Percentiles rank a stretch among this genome's conserved stretches.
Conservation (phyloP, 1,140 invertebrate genomes). For the Bombus haemorrhoidalis region DNA sequence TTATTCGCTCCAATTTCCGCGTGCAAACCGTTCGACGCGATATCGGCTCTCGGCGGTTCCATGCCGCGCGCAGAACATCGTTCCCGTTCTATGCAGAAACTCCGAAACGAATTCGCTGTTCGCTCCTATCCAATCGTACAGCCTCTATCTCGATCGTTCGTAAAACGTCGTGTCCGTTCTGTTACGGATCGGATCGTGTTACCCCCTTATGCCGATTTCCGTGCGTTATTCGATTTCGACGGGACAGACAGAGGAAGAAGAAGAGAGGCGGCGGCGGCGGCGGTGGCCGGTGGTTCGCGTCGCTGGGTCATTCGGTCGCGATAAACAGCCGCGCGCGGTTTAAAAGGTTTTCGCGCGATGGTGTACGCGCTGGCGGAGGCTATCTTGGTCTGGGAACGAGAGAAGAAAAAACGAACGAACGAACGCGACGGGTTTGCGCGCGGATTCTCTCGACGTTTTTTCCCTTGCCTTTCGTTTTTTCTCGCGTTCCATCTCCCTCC, state of each 20-base stretch:
- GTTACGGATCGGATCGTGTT: too few relatives aligned
- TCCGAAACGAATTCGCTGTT: background rate
- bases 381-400: background rate
- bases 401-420: constrained; percentile 69
- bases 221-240: too few relatives aligned
- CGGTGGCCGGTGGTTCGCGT: background rate
- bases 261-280: too few relatives aligned
- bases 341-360: constrained; percentile 4
- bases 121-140: background rate
- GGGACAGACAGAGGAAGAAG: too few relatives aligned
- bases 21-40: background rate
- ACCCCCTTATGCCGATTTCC: accelerated
- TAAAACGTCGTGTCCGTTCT: background rate
- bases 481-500: background rate
- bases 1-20: constrained; percentile 30
- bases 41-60: background rate
- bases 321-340: background rate
- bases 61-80: background rate
- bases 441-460: constrained; percentile 3
- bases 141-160: too few relatives aligned
- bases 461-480: background rate
- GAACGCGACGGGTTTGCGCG: constrained; percentile 41
- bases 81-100: background rate
- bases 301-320: background rate
- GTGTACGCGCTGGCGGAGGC: background rate